A percentile compares a stretch with the other conserved stretches of the same genome.
These are phyloP conservation scores for Trichonephila inaurata DNA, from an alignment of 1,140 invertebrate species.

Conservation along the genomic window DNA sequence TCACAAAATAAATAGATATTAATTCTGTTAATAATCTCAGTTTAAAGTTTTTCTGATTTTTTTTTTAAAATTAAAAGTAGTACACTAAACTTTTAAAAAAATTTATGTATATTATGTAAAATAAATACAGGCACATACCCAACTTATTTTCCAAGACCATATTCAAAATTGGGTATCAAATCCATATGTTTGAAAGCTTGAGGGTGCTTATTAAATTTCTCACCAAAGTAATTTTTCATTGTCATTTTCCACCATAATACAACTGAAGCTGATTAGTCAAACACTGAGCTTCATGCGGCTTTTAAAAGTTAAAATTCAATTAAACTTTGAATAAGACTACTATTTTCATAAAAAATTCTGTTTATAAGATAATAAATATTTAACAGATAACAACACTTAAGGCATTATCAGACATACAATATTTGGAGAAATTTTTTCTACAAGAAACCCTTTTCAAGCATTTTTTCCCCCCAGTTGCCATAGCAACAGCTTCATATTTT, in stretches of 20 bases:
- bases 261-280: constrained; percentile 92
- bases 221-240: constrained; percentile 85
- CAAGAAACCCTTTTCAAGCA: not conserved
- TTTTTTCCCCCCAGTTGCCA: not conserved
- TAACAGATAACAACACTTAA: not conserved
- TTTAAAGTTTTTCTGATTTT: no score
- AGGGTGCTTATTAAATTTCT: constrained; percentile 87
- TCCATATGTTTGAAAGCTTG: constrained; percentile 91
- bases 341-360: not conserved
- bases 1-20: no score
- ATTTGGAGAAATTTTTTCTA: no score
- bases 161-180: constrained; percentile 88
- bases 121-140: not conserved
- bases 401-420: not conserved
- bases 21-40: no score
- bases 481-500: no score
- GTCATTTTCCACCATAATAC: constrained; percentile 88
- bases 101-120: no score
- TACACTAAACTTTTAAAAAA: no score
- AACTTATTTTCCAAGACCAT: constrained; percentile 17
- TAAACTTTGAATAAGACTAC: not conserved
- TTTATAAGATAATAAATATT: not conserved
- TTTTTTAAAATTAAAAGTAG: no score
- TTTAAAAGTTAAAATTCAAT: constrained; percentile 79
- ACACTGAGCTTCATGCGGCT: constrained; percentile 90